Evolutionary conservation across 1,140 invertebrate species (phyloP).

Genomic region (Cryptotermes secundus): DNA sequence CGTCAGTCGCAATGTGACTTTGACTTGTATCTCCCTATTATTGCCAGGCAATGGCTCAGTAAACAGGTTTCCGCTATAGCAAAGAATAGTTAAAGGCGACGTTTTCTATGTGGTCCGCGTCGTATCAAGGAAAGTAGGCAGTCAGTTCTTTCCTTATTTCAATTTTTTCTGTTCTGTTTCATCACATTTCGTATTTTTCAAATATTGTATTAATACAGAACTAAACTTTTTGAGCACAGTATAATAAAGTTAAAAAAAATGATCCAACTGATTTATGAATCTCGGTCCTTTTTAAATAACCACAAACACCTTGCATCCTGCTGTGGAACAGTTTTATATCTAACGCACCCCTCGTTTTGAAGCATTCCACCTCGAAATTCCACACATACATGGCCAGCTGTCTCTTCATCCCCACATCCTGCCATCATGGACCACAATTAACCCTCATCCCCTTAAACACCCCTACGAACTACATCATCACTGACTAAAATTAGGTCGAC

Average conservation of each 20-base stretch:
- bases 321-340: neutral
- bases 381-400: neutral
- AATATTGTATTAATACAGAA: too few relatives aligned
- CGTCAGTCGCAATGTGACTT: too few relatives aligned
- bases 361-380: slow-evolving; percentile 5
- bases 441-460: neutral
- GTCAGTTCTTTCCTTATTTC: too few relatives aligned
- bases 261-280: neutral
- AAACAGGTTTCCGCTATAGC: too few relatives aligned
- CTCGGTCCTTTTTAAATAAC: neutral
- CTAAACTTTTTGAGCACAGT: neutral
- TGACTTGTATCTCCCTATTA: too few relatives aligned
- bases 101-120: too few relatives aligned
- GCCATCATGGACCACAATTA: slow-evolving; percentile 9
- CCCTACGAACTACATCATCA: neutral
- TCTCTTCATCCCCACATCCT: slow-evolving; percentile 13
- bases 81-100: too few relatives aligned
- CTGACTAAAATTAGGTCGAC: slow-evolving; percentile 11
- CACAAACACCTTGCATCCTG: neutral
- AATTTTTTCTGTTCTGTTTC: too few relatives aligned
- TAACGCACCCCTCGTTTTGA: neutral
- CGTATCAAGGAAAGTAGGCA: too few relatives aligned
- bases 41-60: too few relatives aligned
- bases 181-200: too few relatives aligned
- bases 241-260: neutral